A percentile compares a stretch with the other conserved stretches of the same genome.
These are phyloP conservation scores for Alcedo quadribrachys DNA, from an alignment of 2,797 vertebrate genomes.

Conservation along the genomic window DNA sequence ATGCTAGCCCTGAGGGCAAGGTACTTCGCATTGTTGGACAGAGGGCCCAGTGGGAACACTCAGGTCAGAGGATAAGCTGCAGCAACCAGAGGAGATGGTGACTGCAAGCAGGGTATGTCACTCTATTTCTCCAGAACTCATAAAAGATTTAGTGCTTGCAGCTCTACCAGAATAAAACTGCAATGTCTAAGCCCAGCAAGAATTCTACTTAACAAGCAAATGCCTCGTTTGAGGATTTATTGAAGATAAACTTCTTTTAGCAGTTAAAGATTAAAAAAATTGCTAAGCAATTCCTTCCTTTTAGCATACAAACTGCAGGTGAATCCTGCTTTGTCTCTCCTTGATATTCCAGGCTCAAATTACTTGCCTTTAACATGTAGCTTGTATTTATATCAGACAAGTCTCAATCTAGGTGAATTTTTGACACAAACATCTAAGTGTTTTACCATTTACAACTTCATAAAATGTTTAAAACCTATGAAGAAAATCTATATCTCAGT, in stretches of 20 bases:
- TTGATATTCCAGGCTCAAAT: not conserved
- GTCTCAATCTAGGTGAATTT: not conserved
- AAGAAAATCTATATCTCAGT: not conserved
- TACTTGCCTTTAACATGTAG: not conserved
- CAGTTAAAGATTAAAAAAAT: not conserved
- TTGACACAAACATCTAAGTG: not conserved
- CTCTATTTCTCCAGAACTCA: not conserved
- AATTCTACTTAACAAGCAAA: not conserved
- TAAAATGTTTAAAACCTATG: not conserved
- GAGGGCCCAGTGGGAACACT: not conserved
- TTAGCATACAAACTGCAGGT: not conserved
- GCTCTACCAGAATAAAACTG: not conserved
- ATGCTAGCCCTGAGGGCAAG: not conserved
- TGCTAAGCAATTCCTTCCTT: not conserved
- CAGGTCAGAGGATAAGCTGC: not conserved
- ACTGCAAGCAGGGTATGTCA: not conserved
- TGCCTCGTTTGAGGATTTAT: not conserved
- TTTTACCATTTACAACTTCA: not conserved
- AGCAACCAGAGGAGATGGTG: not conserved
- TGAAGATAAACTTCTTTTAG: not conserved
- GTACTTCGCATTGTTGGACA: not conserved
- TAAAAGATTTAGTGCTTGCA: not conserved
- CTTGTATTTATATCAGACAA: not conserved
- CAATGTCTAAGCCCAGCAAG: not conserved
- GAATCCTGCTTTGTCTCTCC: not conserved